Percentiles rank a stretch among this genome's conserved stretches.
Conservation (phyloP, 2,888 invertebrate species). For the Lutraria lutraria region DNA sequence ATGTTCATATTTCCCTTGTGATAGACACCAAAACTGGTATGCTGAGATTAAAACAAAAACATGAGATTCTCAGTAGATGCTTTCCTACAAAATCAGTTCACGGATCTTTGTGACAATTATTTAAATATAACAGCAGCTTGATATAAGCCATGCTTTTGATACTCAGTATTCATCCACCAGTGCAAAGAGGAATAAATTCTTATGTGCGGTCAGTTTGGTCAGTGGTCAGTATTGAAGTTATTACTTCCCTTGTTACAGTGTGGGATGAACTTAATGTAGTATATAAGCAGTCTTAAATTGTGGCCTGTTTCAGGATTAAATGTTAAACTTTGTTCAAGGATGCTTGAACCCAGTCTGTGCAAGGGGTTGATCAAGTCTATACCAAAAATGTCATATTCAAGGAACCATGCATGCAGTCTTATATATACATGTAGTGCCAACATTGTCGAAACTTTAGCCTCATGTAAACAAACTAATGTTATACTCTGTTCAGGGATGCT, state of each 20-base stretch:
- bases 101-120: background rate
- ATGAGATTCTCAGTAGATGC: too few relatives aligned
- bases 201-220: background rate
- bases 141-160: too few relatives aligned
- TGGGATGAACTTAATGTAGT: background rate
- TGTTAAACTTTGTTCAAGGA: background rate
- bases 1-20: conserved; percentile 13
- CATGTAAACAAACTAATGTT: too few relatives aligned
- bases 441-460: too few relatives aligned
- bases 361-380: too few relatives aligned
- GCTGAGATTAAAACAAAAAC: background rate
- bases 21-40: background rate
- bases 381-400: background rate
- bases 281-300: background rate
- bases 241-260: background rate
- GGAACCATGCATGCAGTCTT: too few relatives aligned
- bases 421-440: too few relatives aligned
- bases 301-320: background rate
- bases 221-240: background rate
- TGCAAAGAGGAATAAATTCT: background rate
- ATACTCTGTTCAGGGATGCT: background rate
- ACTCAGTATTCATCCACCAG: background rate
- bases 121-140: background rate
- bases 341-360: too few relatives aligned
- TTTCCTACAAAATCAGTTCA: too few relatives aligned